Evolutionary conservation across 2,797 vertebrate species (phyloP).

Genomic region (Carcharodon carcharias): DNA sequence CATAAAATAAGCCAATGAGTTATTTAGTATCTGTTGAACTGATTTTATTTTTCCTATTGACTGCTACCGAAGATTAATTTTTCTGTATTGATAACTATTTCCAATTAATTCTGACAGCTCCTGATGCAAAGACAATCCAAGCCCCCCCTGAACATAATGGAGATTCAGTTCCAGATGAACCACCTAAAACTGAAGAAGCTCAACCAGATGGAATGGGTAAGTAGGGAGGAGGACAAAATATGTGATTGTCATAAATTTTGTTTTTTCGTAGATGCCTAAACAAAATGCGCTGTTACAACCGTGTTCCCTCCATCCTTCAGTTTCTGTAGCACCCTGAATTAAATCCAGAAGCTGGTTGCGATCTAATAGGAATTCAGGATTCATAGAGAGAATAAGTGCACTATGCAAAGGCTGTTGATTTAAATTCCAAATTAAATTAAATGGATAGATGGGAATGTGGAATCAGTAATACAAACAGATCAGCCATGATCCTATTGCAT

Average conservation of each 20-base stretch:
- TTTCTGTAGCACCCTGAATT: not conserved
- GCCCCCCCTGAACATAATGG: not conserved
- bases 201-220: constrained; percentile 35
- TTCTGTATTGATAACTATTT: not conserved
- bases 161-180: constrained; percentile 15
- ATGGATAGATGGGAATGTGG: no score
- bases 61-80: not conserved
- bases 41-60: not conserved
- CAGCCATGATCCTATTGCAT: no score
- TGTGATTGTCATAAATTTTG: not conserved
- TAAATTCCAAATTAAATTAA: not conserved
- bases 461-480: no score
- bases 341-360: not conserved
- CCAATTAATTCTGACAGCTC: not conserved
- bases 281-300: not conserved
- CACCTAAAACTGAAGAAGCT: not conserved
- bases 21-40: not conserved
- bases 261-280: not conserved
- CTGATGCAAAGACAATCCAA: constrained; percentile 35
- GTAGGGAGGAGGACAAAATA: not conserved
- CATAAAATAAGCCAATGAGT: not conserved
- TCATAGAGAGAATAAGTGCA: not conserved
- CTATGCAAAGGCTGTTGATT: constrained; percentile 2
- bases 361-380: not conserved
- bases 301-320: no score